Evolutionary conservation across 2,888 invertebrate species (phyloP).

Genomic region (Sphaerophoria taeniata): DNA sequence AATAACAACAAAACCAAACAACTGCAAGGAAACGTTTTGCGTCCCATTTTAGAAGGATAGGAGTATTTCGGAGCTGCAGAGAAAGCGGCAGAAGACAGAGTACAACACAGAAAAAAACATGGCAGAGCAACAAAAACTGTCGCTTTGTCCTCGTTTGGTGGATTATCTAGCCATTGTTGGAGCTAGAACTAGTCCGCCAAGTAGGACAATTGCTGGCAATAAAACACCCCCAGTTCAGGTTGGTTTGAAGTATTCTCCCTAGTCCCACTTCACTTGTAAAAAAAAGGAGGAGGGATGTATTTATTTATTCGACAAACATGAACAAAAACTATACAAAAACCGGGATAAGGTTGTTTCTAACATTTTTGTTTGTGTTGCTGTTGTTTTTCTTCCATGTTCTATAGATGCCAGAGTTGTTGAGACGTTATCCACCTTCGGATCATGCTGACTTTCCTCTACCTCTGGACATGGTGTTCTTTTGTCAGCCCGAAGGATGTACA

Average conservation of each 20-base stretch:
- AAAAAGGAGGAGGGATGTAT: not conserved
- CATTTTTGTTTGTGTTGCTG: constrained; percentile 67
- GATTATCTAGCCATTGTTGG: constrained; percentile 99
- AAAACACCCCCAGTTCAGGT: constrained; percentile 92
- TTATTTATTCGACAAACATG: not conserved
- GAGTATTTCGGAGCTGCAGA: not conserved
- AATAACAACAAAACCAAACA: constrained; percentile 14
- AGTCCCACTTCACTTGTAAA: too few species aligned
- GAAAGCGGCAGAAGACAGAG: not conserved
- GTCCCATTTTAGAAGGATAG: constrained; percentile 47
- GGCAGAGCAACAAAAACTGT: constrained; percentile 89
- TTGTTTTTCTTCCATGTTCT: constrained; percentile 33
- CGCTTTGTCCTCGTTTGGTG: constrained; percentile 92
- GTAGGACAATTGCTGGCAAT: constrained; percentile 84
- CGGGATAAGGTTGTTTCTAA: not conserved
- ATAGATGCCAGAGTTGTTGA: constrained; percentile 95
- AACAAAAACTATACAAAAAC: not conserved
- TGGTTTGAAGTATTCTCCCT: constrained; percentile 74
- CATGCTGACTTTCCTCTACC: constrained; percentile 99
- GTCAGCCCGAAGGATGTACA: constrained; percentile 99
- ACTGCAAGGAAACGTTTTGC: constrained; percentile 65
- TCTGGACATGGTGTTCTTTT: constrained; percentile 99
- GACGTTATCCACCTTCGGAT: constrained; percentile 97
- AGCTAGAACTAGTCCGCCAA: constrained; percentile 88
- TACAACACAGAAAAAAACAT: constrained; percentile 75